These are phyloP conservation scores for Hippoglossus hippoglossus DNA, from an alignment of 2,797 vertebrate species.

Conservation along the genomic window DNA sequence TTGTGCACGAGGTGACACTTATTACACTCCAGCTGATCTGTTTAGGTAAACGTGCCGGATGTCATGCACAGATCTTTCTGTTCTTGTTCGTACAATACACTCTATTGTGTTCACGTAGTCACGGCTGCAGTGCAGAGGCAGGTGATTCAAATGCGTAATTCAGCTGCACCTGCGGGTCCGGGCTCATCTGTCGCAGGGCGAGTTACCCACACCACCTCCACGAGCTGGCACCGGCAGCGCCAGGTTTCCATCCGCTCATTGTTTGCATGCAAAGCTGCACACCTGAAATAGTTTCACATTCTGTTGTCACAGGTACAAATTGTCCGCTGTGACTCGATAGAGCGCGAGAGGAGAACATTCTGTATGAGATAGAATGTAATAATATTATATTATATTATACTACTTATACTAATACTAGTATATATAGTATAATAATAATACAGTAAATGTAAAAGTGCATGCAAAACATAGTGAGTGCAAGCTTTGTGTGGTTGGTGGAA, in stretches of 20 bases:
- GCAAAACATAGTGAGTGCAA: neutral
- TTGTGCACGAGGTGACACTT: no score
- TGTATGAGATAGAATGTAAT: neutral
- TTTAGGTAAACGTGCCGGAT: neutral
- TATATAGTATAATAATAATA: no score
- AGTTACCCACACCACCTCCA: neutral
- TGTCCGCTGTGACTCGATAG: neutral
- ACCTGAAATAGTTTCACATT: slow-evolving; percentile 13
- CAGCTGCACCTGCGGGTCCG: slow-evolving; percentile 23
- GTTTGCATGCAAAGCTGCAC: slow-evolving; percentile 31
- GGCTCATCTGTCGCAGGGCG: slow-evolving; percentile 3
- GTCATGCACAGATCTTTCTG: neutral
- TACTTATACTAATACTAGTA: no score
- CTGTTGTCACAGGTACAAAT: neutral
- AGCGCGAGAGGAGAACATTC: neutral
- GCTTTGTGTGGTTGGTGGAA: neutral
- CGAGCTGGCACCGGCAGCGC: slow-evolving; percentile 16
- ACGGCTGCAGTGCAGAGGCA: neutral
- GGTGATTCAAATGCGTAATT: neutral
- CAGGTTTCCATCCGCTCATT: slow-evolving; percentile 46
- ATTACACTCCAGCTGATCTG: no score
- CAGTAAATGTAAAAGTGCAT: neutral
- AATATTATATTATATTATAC: no score
- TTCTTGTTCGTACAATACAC: neutral
- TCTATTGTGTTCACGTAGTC: neutral